Conservation (phyloP, 2,888 invertebrate species). For the Erebia epiphron region DNA sequence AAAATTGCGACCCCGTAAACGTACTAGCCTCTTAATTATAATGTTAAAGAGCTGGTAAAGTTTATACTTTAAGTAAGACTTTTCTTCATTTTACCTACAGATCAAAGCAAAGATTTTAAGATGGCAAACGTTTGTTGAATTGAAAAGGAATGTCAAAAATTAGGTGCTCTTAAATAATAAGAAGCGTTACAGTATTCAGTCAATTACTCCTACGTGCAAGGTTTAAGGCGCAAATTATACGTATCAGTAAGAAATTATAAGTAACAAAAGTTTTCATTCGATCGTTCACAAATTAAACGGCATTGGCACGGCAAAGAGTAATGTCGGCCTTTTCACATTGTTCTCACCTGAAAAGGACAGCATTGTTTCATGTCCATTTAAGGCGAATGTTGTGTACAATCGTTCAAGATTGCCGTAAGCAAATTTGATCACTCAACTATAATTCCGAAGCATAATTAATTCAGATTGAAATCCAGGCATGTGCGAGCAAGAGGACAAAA, state of each 20-base stretch:
- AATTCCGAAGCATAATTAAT: neutral
- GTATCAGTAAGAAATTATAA: slow-evolving; percentile 30
- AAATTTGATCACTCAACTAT: neutral
- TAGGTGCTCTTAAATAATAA: neutral
- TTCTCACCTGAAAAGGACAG: neutral
- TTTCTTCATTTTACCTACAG: too few relatives aligned
- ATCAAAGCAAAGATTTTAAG: neutral
- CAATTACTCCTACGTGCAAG: slow-evolving; percentile 41
- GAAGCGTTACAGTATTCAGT: neutral
- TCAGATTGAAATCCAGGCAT: neutral
- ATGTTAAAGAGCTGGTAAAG: too few relatives aligned
- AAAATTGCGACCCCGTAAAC: too few relatives aligned
- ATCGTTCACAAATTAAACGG: neutral
- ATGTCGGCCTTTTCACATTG: neutral
- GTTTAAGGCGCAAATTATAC: slow-evolving; percentile 35
- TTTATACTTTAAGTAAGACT: too few relatives aligned
- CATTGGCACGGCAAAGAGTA: neutral
- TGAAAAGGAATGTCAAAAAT: too few relatives aligned
- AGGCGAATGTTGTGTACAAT: neutral
- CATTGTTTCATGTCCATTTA: neutral
- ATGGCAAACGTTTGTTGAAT: neutral
- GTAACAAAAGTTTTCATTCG: neutral
- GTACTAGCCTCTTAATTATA: too few relatives aligned
- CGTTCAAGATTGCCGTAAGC: neutral
- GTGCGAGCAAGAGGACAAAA: neutral